Evolutionary conservation across 2,797 vertebrate species (phyloP), one percentile per base, ranked within the genome.

Genomic region (Lates japonicus): DNA sequence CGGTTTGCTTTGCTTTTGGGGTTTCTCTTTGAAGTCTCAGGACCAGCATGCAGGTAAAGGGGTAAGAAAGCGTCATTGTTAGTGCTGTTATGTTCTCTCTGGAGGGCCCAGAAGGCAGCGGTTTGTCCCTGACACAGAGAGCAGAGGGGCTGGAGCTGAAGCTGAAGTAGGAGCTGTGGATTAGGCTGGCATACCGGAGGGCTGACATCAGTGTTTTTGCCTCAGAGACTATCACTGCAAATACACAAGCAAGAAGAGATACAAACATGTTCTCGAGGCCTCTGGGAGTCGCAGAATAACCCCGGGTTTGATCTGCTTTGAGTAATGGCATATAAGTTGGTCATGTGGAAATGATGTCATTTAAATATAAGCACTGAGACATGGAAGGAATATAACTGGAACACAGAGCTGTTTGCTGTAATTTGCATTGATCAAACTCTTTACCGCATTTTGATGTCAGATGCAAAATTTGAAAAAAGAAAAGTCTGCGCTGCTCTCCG

Each of bases 161-260:
- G 83, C 78, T 52, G 81, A 69, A 78, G 81, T 57, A 19, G 70
- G 72, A 87, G 64, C 62, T 4, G 14, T 61, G 82, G 87, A 90
- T 90, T 84, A 88, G 80, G 57, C 54, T 64, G 19, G 80, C 83
- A 84, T 89, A 87, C 89, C 70, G 49, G 71, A 14, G 84, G 81
- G 75, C 81, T 92, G 87, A 87, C 82, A 92, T 93, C 90, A 89
- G 74, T 74, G 69, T 65, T 83, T 90, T 81, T 81, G 62, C 83
- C 82, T 88, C 65, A 12, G 85, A 89, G 88, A 83, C 60, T 63
- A 87, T 80, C 57, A 11, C 39, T 68, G 76, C 70, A 82, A 88
- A 85, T 31, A 39, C 54, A 69, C 5, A 66, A 80, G 58, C 58
- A 60, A 31, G 72, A 65, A n/a, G 69, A 78, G 82, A 84, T 55